A percentile compares a stretch with the other conserved stretches of the same genome.
These are phyloP conservation scores for Solenopsis fugax DNA, from an alignment of 1,140 invertebrate genomes.

Conservation along the genomic window DNA sequence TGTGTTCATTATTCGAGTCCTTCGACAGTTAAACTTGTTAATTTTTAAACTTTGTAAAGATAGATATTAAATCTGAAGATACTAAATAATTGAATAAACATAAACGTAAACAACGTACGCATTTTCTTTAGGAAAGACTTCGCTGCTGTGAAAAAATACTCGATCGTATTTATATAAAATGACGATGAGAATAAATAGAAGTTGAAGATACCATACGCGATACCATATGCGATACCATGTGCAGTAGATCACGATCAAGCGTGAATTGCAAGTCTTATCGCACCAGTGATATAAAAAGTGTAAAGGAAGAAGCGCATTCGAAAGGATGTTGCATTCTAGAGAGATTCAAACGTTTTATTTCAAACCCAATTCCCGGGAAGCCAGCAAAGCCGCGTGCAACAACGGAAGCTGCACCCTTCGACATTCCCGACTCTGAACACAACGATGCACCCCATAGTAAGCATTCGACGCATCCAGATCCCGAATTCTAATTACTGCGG, in stretches of 20 bases:
- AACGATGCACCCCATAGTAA: slow-evolving; percentile 23
- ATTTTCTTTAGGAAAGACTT: background rate
- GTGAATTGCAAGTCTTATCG: background rate
- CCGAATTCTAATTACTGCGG: slow-evolving; percentile 67
- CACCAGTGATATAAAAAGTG: slow-evolving; percentile 12
- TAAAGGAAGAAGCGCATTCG: background rate
- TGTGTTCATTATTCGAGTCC: background rate
- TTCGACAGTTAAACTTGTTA: background rate
- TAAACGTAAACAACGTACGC: background rate
- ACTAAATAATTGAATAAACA: background rate
- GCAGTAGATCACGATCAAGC: background rate
- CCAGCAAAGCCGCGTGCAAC: slow-evolving; percentile 23
- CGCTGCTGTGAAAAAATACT: background rate
- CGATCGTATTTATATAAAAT: background rate
- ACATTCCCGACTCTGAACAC: slow-evolving; percentile 15
- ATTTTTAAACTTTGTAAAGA: background rate
- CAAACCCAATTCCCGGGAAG: slow-evolving; percentile 65
- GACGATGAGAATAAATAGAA: background rate
- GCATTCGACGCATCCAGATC: slow-evolving; percentile 61
- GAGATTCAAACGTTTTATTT: slow-evolving; percentile 65
- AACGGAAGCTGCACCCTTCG: slow-evolving; percentile 20
- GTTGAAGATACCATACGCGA: background rate
- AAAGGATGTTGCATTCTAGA: slow-evolving; percentile 44
- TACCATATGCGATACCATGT: background rate
- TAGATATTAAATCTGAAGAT: background rate